Evolutionary conservation across 2,888 invertebrate species (phyloP).

Genomic region (Sphaerophoria rueppellii): DNA sequence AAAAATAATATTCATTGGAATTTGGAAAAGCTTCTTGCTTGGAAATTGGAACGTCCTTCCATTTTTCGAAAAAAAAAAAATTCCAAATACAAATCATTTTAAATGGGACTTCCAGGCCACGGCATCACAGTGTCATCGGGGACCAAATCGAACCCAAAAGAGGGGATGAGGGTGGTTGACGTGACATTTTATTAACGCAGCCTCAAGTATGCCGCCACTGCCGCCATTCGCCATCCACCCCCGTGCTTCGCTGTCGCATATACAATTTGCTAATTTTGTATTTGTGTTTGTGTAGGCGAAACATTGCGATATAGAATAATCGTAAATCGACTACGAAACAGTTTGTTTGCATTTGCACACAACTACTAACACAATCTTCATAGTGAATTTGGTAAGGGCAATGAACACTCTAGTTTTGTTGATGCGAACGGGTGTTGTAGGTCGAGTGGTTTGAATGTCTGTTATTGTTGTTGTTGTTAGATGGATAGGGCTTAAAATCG

Average conservation of each 20-base stretch:
- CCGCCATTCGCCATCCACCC: too few species aligned
- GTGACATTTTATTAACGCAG: slow-evolving; percentile 61
- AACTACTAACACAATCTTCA: slow-evolving; percentile 35
- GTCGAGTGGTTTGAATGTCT: not conserved
- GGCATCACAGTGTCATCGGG: slow-evolving; percentile 55
- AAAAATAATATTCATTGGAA: not conserved
- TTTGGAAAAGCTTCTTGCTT: slow-evolving; percentile 44
- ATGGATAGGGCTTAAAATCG: not conserved
- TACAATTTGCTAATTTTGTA: slow-evolving; percentile 34
- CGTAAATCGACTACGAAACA: slow-evolving; percentile 44
- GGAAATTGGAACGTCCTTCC: slow-evolving; percentile 33
- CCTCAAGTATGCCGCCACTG: slow-evolving; percentile 59
- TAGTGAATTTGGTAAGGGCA: slow-evolving; percentile 45
- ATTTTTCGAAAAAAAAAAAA: slow-evolving; percentile 15
- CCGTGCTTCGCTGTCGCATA: not conserved
- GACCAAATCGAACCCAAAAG: slow-evolving; percentile 6
- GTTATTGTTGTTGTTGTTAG: not conserved
- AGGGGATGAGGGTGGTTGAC: slow-evolving; percentile 34
- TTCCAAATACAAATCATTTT: slow-evolving; percentile 54
- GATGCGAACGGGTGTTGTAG: slow-evolving; percentile 21
- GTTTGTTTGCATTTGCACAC: slow-evolving; percentile 64
- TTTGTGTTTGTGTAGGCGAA: slow-evolving; percentile 33
- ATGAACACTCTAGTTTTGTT: slow-evolving; percentile 44
- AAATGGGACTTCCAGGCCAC: slow-evolving; percentile 52
- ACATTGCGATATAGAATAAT: slow-evolving; percentile 6